These are phyloP conservation scores for Acropora yongei DNA, from an alignment of 64 coral and sea anemone species.

Conservation along the genomic window DNA sequence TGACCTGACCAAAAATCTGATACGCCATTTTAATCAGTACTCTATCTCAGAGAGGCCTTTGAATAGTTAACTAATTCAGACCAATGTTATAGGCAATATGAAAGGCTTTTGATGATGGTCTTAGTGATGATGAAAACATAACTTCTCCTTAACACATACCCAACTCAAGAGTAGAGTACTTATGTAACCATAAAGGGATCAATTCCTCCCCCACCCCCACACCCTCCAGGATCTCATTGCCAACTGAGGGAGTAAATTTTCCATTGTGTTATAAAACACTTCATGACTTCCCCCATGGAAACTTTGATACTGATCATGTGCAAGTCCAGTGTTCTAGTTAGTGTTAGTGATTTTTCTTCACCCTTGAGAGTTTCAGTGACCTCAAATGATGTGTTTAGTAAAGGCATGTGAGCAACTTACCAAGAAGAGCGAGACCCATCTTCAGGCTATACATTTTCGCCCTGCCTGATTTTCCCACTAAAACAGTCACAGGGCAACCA, in stretches of 20 bases:
- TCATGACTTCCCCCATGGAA: neutral
- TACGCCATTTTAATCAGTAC: neutral
- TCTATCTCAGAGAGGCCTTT: neutral
- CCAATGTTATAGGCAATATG: neutral
- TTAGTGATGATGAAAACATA: neutral
- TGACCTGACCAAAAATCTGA: neutral
- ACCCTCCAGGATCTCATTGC: neutral
- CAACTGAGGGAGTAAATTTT: neutral
- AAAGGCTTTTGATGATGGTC: neutral
- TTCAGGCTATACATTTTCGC: constrained; percentile 38
- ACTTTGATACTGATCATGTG: too few species aligned
- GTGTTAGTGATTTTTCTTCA: too few species aligned
- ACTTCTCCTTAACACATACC: neutral
- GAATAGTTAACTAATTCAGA: neutral
- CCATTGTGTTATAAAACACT: neutral
- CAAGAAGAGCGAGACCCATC: constrained; percentile 42
- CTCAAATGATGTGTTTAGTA: too few species aligned
- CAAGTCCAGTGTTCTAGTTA: too few species aligned
- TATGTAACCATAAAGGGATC: neutral
- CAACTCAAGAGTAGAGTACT: neutral
- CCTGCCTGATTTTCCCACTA: constrained; percentile 41
- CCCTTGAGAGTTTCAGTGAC: too few species aligned
- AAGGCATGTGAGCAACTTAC: constrained; percentile 3
- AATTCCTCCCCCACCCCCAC: neutral
- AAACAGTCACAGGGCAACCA: constrained; percentile 39